Evolutionary conservation across 2,888 invertebrate genomes (phyloP).

Genomic region (Scaptomyza cyrtandrae): DNA sequence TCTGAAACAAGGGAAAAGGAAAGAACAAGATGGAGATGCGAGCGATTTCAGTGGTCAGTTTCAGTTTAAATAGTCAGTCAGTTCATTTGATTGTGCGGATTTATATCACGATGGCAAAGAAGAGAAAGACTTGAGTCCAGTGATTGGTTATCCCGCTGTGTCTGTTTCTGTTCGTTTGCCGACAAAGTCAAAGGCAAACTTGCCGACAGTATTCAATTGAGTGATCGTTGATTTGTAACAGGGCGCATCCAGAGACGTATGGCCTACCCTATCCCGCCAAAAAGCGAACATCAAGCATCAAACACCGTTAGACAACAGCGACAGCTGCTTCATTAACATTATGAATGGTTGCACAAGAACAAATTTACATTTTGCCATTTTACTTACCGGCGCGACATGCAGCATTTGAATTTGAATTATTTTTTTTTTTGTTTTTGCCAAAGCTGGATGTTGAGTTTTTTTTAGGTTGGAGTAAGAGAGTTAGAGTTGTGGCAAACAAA

Average conservation of each 20-base stretch:
- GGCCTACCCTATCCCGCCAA: slow-evolving; percentile 3
- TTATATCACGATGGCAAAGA: slow-evolving; percentile 43
- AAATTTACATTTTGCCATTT: slow-evolving; percentile 54
- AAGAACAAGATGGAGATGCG: slow-evolving; percentile 9
- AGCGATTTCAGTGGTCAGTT: slow-evolving; percentile 48
- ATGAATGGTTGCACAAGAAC: slow-evolving; percentile 54
- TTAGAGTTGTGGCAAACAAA: slow-evolving; percentile 39
- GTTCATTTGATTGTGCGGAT: slow-evolving; percentile 57
- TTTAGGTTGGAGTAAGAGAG: slow-evolving; percentile 9
- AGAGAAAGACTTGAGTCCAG: slow-evolving; percentile 11
- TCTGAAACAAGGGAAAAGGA: slow-evolving; percentile 11
- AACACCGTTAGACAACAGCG: slow-evolving; percentile 43
- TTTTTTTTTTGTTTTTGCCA: slow-evolving; percentile 25
- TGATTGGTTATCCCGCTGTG: slow-evolving; percentile 63
- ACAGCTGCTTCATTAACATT: slow-evolving; percentile 72
- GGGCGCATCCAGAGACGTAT: slow-evolving; percentile 30
- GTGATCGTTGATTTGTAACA: slow-evolving; percentile 58
- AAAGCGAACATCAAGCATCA: slow-evolving; percentile 5
- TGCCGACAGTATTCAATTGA: slow-evolving; percentile 72
- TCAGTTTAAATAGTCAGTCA: slow-evolving; percentile 56
- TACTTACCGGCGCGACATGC: slow-evolving; percentile 26
- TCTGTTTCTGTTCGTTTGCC: slow-evolving; percentile 62
- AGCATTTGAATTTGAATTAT: slow-evolving; percentile 56
- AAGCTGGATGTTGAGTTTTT: slow-evolving; percentile 32
- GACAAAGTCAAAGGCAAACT: slow-evolving; percentile 77